phyloP scores from a whole-genome alignment of 2,888 invertebrate genomes.

The Trichogramma evanescens region DNA sequence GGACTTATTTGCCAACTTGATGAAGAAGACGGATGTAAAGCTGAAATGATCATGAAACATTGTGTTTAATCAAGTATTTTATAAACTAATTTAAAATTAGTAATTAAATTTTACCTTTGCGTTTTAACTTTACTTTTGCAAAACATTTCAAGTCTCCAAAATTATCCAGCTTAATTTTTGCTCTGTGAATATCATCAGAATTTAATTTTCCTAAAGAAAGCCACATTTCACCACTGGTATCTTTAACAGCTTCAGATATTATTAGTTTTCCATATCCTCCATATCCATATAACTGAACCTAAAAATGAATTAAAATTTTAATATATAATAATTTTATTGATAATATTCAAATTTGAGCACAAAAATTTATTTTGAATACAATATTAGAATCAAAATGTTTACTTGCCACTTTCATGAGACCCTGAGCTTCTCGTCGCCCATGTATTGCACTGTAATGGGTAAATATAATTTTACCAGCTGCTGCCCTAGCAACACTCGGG shows the following conservation, averaged over 20 bases:
- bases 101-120: slow-evolving; percentile 34
- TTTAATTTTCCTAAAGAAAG: slow-evolving; percentile 54
- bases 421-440: slow-evolving; percentile 22
- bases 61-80: background rate
- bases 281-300: slow-evolving; percentile 53
- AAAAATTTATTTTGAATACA: background rate
- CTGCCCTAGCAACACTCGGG: slow-evolving; percentile 52
- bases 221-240: slow-evolving; percentile 54
- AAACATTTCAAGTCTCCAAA: slow-evolving; percentile 54
- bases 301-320: slow-evolving; percentile 2
- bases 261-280: slow-evolving; percentile 54
- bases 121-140: slow-evolving; percentile 41
- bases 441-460: slow-evolving; percentile 43
- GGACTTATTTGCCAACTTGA: slow-evolving; percentile 46
- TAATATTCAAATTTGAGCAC: slow-evolving; percentile 1
- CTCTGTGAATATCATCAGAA: slow-evolving; percentile 46
- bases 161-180: slow-evolving; percentile 52
- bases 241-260: slow-evolving; percentile 50
- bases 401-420: slow-evolving; percentile 17
- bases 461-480: slow-evolving; percentile 53
- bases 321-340: background rate
- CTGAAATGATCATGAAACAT: slow-evolving; percentile 24
- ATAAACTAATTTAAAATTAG: background rate
- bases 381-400: background rate
- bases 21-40: slow-evolving; percentile 38